Evolutionary conservation across 1,140 invertebrate species (phyloP), one percentile per base, ranked within the genome.

Genomic region (Drosophila mojavensis): DNA sequence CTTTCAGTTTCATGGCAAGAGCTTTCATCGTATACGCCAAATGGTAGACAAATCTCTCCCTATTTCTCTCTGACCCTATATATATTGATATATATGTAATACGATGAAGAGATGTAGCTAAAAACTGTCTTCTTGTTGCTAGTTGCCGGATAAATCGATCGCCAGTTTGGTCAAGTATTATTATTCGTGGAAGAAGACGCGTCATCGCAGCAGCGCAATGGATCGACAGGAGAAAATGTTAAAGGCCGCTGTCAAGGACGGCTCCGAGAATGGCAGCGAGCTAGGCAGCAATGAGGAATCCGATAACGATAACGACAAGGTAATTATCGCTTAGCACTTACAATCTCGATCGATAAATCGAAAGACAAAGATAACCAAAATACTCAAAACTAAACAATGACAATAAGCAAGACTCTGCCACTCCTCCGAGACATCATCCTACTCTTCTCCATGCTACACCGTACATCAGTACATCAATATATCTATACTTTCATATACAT

Each of bases 1-100:
- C 26, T 99, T 98, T 92, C 97, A 98, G 90, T 99, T 99, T 92
- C 98, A 99, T 94, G 98, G 98, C 30, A 99, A 99, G 94, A 98
- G 97, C 93, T 99, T 99, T 94, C 97, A 98, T 92, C 95, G 98
- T 91, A 99, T 99, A 90, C 94, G 97, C 79, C 97, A 99, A 95
- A 99, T 99, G 98, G 98, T 98, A 94, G 94, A 93, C 11, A 7
- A 39, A 4, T 20, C 17, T 47, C 15, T 50, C 5, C 4, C 17
- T 48, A 11, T 48, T 4, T 24, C 20, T 20, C 2, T 26, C 45
- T 33, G 33, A 10, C 15, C 11, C 4, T 20, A 13, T 30, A 43
- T 53, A 11, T 41, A 28, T 28, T 28, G 43, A n/a, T 53, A 24
- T 41, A 28, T 53, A 45, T 53, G 7, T 26, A 5, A 26, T 50